These are phyloP conservation scores for Allygus modestus DNA, from an alignment of 2,888 invertebrate genomes.

Conservation along the genomic window DNA sequence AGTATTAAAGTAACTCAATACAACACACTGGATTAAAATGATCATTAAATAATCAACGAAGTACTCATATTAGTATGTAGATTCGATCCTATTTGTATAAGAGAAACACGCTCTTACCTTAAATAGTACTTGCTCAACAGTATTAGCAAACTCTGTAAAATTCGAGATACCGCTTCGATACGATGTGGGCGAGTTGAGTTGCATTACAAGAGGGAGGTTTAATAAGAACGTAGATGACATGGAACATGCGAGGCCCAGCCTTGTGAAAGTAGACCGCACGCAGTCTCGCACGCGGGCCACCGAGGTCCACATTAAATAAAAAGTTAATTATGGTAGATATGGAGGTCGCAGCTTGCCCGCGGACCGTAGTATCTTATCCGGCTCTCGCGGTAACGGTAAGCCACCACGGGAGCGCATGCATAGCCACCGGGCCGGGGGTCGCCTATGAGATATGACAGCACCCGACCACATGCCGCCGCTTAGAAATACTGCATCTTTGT, in stretches of 20 bases:
- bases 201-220: not conserved
- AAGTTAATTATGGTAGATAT: conserved; percentile 35
- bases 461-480: not conserved
- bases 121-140: no score
- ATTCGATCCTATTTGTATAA: no score
- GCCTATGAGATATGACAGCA: not conserved
- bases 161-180: no score
- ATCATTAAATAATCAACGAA: no score
- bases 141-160: no score
- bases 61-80: no score
- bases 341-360: not conserved
- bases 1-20: no score
- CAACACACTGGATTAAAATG: no score
- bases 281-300: not conserved
- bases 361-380: conserved; percentile 6
- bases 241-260: not conserved
- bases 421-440: conserved; percentile 2
- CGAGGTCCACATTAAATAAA: conserved; percentile 20
- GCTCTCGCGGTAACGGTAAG: no score
- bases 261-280: conserved; percentile 33
- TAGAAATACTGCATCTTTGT: no score
- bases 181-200: no score
- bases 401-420: not conserved
- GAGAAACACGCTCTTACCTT: no score
- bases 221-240: not conserved